Conservation (phyloP, 2,113 vertebrate species). For the Notiomystis cincta region DNA sequence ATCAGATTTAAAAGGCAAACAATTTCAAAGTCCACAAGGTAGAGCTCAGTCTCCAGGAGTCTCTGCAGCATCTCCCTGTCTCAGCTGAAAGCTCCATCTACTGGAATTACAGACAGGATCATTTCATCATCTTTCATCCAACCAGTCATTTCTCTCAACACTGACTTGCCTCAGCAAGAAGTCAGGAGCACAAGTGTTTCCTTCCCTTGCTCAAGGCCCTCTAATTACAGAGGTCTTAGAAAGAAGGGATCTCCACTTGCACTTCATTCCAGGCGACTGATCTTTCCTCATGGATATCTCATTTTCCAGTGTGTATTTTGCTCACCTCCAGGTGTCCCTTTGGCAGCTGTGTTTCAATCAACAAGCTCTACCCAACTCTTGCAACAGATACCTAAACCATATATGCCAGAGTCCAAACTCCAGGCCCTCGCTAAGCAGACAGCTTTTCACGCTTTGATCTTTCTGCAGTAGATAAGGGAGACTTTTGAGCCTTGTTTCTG, state of each 20-base stretch:
- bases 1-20: background rate
- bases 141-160: background rate
- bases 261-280: background rate
- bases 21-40: background rate
- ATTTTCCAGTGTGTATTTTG: background rate
- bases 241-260: background rate
- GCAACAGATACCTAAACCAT: background rate
- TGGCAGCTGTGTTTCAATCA: background rate
- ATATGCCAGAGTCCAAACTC: background rate
- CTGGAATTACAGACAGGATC: background rate
- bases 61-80: background rate
- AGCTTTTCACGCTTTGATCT: background rate
- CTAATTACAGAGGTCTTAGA: background rate
- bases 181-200: background rate
- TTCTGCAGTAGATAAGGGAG: background rate
- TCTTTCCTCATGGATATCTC: background rate
- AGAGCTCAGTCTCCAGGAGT: background rate
- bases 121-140: background rate
- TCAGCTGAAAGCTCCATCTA: background rate
- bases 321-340: background rate
- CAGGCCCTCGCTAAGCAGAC: background rate
- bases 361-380: background rate
- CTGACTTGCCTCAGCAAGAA: background rate
- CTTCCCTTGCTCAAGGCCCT: background rate
- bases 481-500: background rate